Evolutionary conservation across 2,888 invertebrate genomes (phyloP), one percentile per base, ranked within the genome.

Genomic region (Himalopsyche tibetana): DNA sequence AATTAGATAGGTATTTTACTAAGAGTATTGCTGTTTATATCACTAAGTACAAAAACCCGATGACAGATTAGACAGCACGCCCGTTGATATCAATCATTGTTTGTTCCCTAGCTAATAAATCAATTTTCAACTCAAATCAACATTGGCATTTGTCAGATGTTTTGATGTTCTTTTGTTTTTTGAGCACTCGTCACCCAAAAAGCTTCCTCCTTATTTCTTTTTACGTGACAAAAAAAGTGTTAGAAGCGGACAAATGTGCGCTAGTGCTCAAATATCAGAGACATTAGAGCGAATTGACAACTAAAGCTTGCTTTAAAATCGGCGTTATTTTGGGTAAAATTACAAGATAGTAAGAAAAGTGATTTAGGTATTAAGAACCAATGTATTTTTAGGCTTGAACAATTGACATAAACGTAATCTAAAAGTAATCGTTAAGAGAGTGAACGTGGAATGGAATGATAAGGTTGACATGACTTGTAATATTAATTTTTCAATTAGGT

Each of bases 41-140:
- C 86, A 88, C 86, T 88, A 85, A 88, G 88, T 88, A 88, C 88
- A 88, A 88, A 51, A 88, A 88, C 85, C 55, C 81, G 84, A 79
- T 12, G 5, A 28, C 69, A 38, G 85, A 79, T 45, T 40, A 28
- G n/a, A 51, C 38, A 40, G 74, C 74, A 15, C 28, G 63, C 6
- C 8, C 8, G 80, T 11, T n/a, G 51, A 51, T 51, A 51, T 51
- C 51, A 51, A 51, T 51, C 15, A 51, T 51, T 15, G 15, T 51
- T 51, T 51, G 51, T 51, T 51, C 15, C 45, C 45, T 45, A 45
- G 45, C 45, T 45, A 45, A 45, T 45, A 45, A 45, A 45, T 51
- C 51, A 51, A 51, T 51, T 51, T 51, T 51, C 51, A 51, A 51
- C 51, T 51, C 51, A 4, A 51, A 51, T 51, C 15, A 51, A 51